Base-by-base conservation (phyloP, 2,797 vertebrate genomes). In the Erethizon dorsatum region DNA sequence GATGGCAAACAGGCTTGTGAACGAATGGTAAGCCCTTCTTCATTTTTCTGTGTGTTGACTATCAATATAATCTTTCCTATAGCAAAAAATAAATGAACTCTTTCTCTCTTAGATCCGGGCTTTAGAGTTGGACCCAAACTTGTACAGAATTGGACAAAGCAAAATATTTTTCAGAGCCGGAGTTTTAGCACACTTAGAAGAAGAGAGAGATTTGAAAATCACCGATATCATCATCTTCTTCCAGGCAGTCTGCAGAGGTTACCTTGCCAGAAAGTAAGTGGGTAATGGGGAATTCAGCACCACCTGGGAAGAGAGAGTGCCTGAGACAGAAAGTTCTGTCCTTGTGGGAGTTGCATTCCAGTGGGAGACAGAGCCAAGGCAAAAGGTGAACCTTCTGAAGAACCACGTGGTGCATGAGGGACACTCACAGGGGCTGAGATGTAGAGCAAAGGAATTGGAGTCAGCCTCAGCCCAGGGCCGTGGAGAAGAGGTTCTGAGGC, bases 131-230 rank as follows among this genome's bases (percentile, higher is more conserved):
- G 99, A 99, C 95, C 99, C 99, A 79, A 99, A 99, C 98, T 98
- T 99, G 37, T 99, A 99, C 98, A 99, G 99, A 85, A 99, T 99
- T 50, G 99, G 99, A 93, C 99, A 99, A 98, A 99, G 99, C 98
- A 99, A 99, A 98, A 99, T 99, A 98, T 99, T 99, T 98, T 99
- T 99, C 98, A 99, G 99, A 97, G 99, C 99, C 10, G 99, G 99
- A 28, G 99, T 99, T 82, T 97, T 99, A 98, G 99, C 99, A 45
- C 99, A 99, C 94, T 98, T 99, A 97, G 99, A 99, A 92, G 99
- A 99, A 93, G 99, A 99, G 96, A 97, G 99, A 71, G 99, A 99
- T 96, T 99, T 99, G 97, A 99, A 99, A 98, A 99, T 99, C 97
- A 99, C 99, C 0, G 99, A 99, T 97, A 99, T 99, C 91, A 99